Base-by-base conservation (phyloP, 2,888 invertebrate species). In the Leptogaster cylindrica region DNA sequence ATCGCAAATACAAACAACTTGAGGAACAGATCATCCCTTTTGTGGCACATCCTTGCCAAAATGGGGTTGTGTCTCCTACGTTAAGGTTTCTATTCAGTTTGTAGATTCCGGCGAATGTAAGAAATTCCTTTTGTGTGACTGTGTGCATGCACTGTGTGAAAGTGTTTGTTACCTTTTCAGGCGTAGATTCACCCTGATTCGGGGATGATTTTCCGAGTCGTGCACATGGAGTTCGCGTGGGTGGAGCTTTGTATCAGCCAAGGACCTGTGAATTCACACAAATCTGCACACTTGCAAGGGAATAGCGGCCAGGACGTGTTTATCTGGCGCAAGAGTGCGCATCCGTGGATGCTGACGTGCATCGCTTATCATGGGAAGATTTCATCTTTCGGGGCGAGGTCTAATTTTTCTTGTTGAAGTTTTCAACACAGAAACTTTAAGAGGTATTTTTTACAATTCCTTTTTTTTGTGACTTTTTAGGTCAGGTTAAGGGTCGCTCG, bases 11-110 rank as follows among this genome's bases (percentile, higher is more conserved):
- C 69, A 69, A 64, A 55, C 66, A 66, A 63, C 63, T 63, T 25
- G 28, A 66, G 33, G 52, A 69, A 46, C 52, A 66, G 69, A 69
- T 69, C 69, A 69, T 69, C 69, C 69, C 46, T 66, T 66, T 69
- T 55, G 64, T 36, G 36, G 64, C 44, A 66, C 66, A 68, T 68
- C 64, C 69, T 69, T 61, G 33, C 31, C 12, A 36, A 25, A 55
- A 20, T 23, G 41, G 69, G 58, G 66, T 63, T 66, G 69, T 66
- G 64, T 66, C 46, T 46, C 31, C 39, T 58, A n/a, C 41, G 25
- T n/a, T 20, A 36, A 39, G 27, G 50, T 50, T 27, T 23, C 50
- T 50, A 27, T 50, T 41, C 58, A 4, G 27, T 41, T 36, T 25
- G 36, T 12, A 46, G 46, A 25, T 48, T 10, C 23, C 27, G 48